These are phyloP conservation scores for Erynnis tages DNA, from an alignment of 2,888 invertebrate genomes.

Conservation along the genomic window DNA sequence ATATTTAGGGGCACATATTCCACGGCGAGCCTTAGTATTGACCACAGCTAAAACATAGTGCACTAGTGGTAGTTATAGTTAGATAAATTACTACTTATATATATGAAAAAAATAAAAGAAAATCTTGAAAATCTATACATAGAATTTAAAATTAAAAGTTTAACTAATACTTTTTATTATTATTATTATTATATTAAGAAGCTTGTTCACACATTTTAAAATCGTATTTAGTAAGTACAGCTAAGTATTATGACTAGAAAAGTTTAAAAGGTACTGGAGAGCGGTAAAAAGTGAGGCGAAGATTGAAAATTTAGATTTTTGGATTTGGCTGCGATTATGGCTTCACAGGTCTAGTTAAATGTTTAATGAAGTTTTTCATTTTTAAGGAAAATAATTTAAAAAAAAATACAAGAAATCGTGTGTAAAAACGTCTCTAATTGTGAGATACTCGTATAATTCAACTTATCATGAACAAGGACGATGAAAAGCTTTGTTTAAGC, in stretches of 20 bases:
- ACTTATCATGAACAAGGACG: not conserved
- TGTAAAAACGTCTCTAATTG: too few relatives aligned
- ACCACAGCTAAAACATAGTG: conserved; percentile 78
- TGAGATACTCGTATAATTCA: too few relatives aligned
- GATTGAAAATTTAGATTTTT: conserved; percentile 47
- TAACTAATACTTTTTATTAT: conserved; percentile 80
- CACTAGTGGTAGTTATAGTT: conserved; percentile 76
- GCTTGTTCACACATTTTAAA: conserved; percentile 82
- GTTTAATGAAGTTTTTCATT: conserved; percentile 36
- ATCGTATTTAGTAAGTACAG: conserved; percentile 75
- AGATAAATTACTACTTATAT: conserved; percentile 76
- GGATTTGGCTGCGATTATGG: conserved; percentile 44
- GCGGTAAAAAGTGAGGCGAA: conserved; percentile 59
- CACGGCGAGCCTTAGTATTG: conserved; percentile 63
- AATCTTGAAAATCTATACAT: conserved; percentile 80
- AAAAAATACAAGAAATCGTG: not conserved
- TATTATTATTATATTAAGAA: conserved; percentile 76
- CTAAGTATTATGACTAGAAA: conserved; percentile 60
- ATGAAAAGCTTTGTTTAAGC: conserved; percentile 9
- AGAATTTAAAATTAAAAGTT: conserved; percentile 78
- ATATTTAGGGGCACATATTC: conserved; percentile 48
- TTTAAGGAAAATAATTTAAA: conserved; percentile 25
- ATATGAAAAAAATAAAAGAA: conserved; percentile 57
- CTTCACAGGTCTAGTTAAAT: conserved; percentile 33
- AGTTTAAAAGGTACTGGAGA: conserved; percentile 54